Evolutionary conservation across 2,888 invertebrate genomes (phyloP), one percentile per base, ranked within the genome.

Genomic region (Cloeon dipterum): DNA sequence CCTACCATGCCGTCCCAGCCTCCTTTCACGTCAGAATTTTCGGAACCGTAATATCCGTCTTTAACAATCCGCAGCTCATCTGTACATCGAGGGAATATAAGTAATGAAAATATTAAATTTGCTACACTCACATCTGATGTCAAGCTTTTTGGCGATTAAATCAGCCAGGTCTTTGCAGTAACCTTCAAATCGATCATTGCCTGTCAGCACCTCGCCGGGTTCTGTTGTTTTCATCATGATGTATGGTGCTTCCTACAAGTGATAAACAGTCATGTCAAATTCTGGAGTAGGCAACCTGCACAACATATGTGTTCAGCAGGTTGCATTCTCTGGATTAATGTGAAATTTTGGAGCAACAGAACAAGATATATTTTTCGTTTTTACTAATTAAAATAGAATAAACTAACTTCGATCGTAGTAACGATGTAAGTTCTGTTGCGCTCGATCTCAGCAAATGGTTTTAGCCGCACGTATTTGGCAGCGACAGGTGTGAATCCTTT

Each of bases 141-240:
- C 77, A 42, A 88, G 65, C 51, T 69, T 71, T 47, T 73, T 73
- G 1, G 85, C 65, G 42, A 93, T 70, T 42, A 81, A 62, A 48
- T 85, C 78, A 3, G 83, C 77, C 26, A 93, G 62, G 53, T 93
- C 93, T 52, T 89, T 83, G 58, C 86, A 88, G 54, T 86, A 93
- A 36, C 94, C 93, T 50, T 85, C 76, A 50, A 73, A 82, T 32
- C 71, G 67, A 43, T 83, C 79, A 50, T 83, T 82, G 37, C 77
- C 81, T 32, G 60, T 59, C 26, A 70, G 54, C 36, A 63, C 62
- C 48, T 74, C 70, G 14, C 70, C 71, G 7, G 66, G 63, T 40
- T 73, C 74, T 3, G 70, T 63, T 41, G 66, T 65, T 48, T 70
- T 72, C 45, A 68, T 55, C 78, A 83, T 85, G 48, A 88, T 71